These are phyloP conservation scores for Dioctria linearis DNA, from an alignment of 2,888 invertebrate species.

Conservation along the genomic window DNA sequence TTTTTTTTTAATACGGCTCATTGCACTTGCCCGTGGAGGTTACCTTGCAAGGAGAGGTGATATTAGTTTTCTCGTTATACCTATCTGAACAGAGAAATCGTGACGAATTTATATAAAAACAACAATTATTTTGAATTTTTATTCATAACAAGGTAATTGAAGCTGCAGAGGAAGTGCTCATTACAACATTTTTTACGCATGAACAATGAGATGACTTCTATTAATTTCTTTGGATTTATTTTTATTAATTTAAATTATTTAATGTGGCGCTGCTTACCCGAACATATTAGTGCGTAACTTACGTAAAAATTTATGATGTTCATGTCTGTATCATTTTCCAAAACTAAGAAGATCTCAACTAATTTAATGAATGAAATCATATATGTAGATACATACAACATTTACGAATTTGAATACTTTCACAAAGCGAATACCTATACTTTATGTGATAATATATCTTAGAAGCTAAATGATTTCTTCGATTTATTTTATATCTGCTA, in stretches of 20 bases:
- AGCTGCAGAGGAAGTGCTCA: slow-evolving; percentile 29
- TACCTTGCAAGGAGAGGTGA: not conserved
- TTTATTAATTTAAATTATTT: not conserved
- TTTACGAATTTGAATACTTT: too few relatives aligned
- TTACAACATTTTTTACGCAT: slow-evolving; percentile 33
- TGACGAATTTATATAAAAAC: slow-evolving; percentile 46
- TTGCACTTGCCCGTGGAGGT: not conserved
- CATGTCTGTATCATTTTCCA: too few relatives aligned
- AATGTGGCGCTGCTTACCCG: not conserved
- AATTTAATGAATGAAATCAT: too few relatives aligned
- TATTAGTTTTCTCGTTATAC: not conserved
- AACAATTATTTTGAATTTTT: slow-evolving; percentile 25
- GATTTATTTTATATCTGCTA: too few relatives aligned
- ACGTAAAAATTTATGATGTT: not conserved
- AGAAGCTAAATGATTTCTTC: too few relatives aligned
- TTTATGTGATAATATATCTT: too few relatives aligned
- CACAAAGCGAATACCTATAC: too few relatives aligned
- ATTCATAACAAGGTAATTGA: slow-evolving; percentile 27
- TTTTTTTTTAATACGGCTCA: slow-evolving; percentile 1
- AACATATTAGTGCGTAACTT: not conserved
- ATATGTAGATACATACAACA: too few relatives aligned
- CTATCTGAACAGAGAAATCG: slow-evolving; percentile 17
- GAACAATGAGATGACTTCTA: slow-evolving; percentile 10
- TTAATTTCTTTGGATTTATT: not conserved
- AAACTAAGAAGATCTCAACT: too few relatives aligned